Base-by-base conservation (phyloP, 2,888 invertebrate species). In the Conistra vaccinii region DNA sequence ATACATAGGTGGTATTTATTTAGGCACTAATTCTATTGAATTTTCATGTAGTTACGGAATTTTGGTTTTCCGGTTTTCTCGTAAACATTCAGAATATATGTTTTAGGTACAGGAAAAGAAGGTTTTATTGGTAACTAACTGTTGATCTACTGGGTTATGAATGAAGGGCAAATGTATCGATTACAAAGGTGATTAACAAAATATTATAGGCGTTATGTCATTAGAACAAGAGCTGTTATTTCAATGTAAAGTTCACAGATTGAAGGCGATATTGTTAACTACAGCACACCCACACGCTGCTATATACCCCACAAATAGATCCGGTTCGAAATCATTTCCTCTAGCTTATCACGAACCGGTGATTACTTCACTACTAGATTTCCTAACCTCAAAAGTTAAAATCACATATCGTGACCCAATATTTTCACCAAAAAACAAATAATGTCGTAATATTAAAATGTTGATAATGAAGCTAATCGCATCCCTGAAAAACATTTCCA, bases 401-500 rank as follows among this genome's bases (percentile, higher is more conserved):
- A 85, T 82, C 84, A 79, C 63, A 81, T 81, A 87, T 86, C 85
- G 75, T 83, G 85, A 84, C 87, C 85, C 80, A 88, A 82, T 87
- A 88, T 87, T 88, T 86, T 85, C 78, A 78, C 85, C 68, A 69
- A 80, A 85, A 81, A 80, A 72, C 79, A 80, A 72, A 67, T 84
- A 75, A 61, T 84, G 62, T 87, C 26, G 84, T 80, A 87, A 87
- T 88, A 78, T 76, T 77, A 78, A 85, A 85, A 58, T 55, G 69
- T 65, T 82, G 84, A 88, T 88, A 87, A 85, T 83, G 86, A 80
- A 85, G 81, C 75, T 86, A 88, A 91, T 90, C 84, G 78, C 81
- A 91, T 89, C 90, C 91, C 90, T 92, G 91, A 91, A 89, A 90
- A 92, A 91, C 80, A 87, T 88, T 91, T 90, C 91, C 90, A 90